Evolutionary conservation across 2,888 invertebrate genomes (phyloP), one percentile per base, ranked within the genome.

Genomic region (Ctenicera cuprea): DNA sequence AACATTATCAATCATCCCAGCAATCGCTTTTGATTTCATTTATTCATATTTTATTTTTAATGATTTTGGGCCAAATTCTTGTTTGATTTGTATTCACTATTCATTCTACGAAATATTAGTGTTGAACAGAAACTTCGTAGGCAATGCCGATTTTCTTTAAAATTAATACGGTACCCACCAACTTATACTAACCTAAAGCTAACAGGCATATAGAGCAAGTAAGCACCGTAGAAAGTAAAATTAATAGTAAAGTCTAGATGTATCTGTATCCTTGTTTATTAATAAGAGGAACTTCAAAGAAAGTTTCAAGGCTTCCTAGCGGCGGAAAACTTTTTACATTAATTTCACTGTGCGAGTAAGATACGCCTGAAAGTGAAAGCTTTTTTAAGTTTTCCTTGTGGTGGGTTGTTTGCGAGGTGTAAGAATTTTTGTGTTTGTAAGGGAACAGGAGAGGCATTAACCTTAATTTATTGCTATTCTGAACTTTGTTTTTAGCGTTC

Each of bases 271-370:
- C 33, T 62, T 30, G 18, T 50, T 59, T 69, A 69, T 70, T 70
- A 63, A 63, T 70, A 70, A 63, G 41, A 52, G 54, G 48, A 67
- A 48, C 68, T 73, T 74, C 74, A 66, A 70, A 63, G 45, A 66
- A 70, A 63, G 45, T 63, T 57, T 71, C 74, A 62, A 74, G 65
- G 71, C 61, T 66, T 59, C 26, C 38, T 48, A 65, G 38, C 61
- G 52, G 48, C 70, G 50, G 16, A 22, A 18, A 74, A 74, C 71
- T 71, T 74, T 65, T 62, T 59, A 54, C 52, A 65, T 71, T 69
- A 71, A 71, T 71, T 71, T 66, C 48, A 61, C 71, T 59, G 37
- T 71, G 57, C 41, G 37, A 52, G 52, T 33, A 33, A n/a, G 16
- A 18, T 12, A 20, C 52, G 38, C 52, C 45, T 41, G 67, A 54